Evolutionary conservation across 2,797 vertebrate genomes (phyloP).

Genomic region (Fistularia commersonii): DNA sequence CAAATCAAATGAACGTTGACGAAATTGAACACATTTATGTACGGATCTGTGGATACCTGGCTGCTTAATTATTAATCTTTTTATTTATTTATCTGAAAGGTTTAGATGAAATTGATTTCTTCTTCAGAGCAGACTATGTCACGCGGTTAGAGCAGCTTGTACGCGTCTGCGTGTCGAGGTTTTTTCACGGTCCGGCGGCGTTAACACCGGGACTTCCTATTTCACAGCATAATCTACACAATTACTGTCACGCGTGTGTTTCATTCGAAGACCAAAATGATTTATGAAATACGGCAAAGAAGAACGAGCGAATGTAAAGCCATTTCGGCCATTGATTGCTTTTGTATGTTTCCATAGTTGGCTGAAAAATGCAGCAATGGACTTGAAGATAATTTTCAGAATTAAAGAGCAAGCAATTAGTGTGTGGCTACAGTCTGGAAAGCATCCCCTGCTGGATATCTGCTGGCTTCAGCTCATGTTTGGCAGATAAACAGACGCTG

Average conservation of each 20-base stretch:
- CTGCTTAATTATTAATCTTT: no score
- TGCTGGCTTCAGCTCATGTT: constrained; percentile 30
- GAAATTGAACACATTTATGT: no score
- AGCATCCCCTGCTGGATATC: constrained; percentile 54
- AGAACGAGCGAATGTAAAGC: constrained; percentile 53
- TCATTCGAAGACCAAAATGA: constrained; percentile 50
- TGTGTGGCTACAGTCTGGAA: constrained; percentile 60
- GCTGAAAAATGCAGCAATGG: constrained; percentile 71
- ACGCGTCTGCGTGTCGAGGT: no score
- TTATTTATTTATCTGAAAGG: no score
- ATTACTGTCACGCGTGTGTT: constrained; percentile 50
- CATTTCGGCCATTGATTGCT: constrained; percentile 72
- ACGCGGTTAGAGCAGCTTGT: no score
- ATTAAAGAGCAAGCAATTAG: constrained; percentile 75
- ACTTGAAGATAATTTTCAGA: constrained; percentile 74
- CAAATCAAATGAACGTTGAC: no score
- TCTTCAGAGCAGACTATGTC: no score
- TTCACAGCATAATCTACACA: constrained; percentile 62
- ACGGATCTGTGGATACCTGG: no score
- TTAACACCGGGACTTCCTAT: constrained; percentile 64
- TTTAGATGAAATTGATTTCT: no score
- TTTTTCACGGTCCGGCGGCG: no score
- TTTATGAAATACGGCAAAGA: constrained; percentile 65
- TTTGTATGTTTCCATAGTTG: constrained; percentile 76
- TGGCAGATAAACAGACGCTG: constrained; percentile 33